Conservation (phyloP, 2,113 vertebrate genomes). For the Sitta europaea region DNA sequence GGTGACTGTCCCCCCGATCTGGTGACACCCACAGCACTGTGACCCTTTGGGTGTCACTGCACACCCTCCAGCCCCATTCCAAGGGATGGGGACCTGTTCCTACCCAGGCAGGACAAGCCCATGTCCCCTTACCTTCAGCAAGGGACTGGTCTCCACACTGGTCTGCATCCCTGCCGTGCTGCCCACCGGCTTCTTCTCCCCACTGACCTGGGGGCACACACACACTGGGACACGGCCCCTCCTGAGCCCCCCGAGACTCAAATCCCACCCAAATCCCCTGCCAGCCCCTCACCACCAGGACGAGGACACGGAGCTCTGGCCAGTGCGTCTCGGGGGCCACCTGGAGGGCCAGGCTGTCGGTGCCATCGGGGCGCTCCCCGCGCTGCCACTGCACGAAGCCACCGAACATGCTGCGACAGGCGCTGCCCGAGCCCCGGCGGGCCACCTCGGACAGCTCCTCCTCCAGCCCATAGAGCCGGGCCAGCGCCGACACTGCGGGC, state of each 20-base stretch:
- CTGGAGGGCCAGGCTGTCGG: slow-evolving; percentile 87
- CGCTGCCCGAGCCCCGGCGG: slow-evolving; percentile 91
- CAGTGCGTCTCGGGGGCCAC: slow-evolving; percentile 88
- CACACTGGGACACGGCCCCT: rapidly evolving
- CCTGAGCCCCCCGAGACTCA: rapidly evolving
- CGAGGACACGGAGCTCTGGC: slow-evolving; percentile 87
- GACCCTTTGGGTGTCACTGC: not conserved
- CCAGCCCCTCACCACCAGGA: slow-evolving; percentile 85
- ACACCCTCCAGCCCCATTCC: not conserved
- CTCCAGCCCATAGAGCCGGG: slow-evolving; percentile 79
- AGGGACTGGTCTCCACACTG: slow-evolving; percentile 86
- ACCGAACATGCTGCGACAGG: slow-evolving; percentile 89
- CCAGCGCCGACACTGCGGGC: not conserved
- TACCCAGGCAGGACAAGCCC: rapidly evolving
- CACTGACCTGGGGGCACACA: slow-evolving; percentile 76
- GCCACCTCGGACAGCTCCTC: slow-evolving; percentile 88
- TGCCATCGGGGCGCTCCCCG: slow-evolving; percentile 82
- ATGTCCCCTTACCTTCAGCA: slow-evolving; percentile 78
- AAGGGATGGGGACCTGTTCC: not conserved
- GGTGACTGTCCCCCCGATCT: not conserved
- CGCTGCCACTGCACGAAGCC: slow-evolving; percentile 94
- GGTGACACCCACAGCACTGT: rapidly evolving
- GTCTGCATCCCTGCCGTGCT: slow-evolving; percentile 93
- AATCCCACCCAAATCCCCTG: not conserved
- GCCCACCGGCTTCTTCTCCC: slow-evolving; percentile 80